Conservation (phyloP, 2,888 invertebrate species). For the Oscheius onirici region DNA sequence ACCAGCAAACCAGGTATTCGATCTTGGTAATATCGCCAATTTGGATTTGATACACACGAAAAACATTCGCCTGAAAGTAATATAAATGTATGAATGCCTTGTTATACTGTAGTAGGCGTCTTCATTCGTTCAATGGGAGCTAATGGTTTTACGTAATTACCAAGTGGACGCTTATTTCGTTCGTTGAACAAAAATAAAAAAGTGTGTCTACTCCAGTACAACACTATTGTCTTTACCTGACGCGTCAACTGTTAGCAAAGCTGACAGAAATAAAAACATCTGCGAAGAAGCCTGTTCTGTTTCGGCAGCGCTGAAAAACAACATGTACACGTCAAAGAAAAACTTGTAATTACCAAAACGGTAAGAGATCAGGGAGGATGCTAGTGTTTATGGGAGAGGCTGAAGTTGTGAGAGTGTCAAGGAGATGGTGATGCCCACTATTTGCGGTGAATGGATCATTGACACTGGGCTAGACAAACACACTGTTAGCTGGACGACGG, state of each 20-base stretch:
- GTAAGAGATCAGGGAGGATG: not conserved
- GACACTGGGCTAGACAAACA: constrained; percentile 32
- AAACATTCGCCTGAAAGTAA: constrained; percentile 40
- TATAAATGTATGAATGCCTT: no score
- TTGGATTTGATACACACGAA: constrained; percentile 39
- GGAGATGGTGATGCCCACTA: constrained; percentile 23
- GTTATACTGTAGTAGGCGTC: no score
- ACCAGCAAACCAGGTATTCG: constrained; percentile 33
- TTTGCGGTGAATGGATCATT: constrained; percentile 33
- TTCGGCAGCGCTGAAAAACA: no score
- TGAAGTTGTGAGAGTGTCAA: constrained; percentile 26
- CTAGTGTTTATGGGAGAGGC: not conserved
- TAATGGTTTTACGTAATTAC: no score
- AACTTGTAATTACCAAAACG: no score
- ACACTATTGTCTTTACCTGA: not conserved
- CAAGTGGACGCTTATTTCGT: no score
- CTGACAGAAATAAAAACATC: not conserved
- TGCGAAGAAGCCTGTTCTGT: not conserved
- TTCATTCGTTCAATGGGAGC: no score
- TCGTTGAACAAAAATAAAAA: no score
- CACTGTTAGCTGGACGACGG: constrained; percentile 27
- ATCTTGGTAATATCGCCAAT: constrained; percentile 36
- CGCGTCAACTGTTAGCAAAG: not conserved
- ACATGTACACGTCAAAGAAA: no score
- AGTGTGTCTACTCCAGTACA: no score